Evolutionary conservation across 1,140 invertebrate genomes (phyloP), one percentile per base, ranked within the genome.

Genomic region (Vanessa atalanta): DNA sequence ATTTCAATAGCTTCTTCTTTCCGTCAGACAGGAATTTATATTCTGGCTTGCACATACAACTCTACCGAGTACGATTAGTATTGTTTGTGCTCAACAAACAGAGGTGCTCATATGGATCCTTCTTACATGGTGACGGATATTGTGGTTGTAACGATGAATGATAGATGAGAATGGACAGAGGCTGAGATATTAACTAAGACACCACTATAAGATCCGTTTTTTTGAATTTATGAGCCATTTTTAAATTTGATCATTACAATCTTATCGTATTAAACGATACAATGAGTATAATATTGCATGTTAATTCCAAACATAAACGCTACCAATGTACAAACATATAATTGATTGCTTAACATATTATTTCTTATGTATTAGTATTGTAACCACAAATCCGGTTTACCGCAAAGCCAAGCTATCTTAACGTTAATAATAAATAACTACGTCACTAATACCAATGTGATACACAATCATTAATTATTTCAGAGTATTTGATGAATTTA

Each of bases 151-250:
- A 90, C 0, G 97, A 96, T 1, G 97, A 96, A 93, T 99, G 98
- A 83, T 98, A 96, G 0, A 99, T 98, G 83, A 98, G 98, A 64
- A 99, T 98, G 4, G 97, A 98, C 2, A 99, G 93, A 0, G 98
- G 98, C 92, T 99, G 98, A 4, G 97, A 98, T 65, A 99, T 98
- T 48, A 98, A 90, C 91, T 99, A 98, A 0, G 97, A 98, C 3
- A 99, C 97, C 1, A 99, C 97, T 0, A 96, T 97, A 85, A 98
- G 97, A 91, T 99, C 98, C 14, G 95, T 94, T 4, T 98, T 98
- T 75, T 95, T 95, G 88, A 97, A 99, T 88, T 99, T 99, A 86
- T 98, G 96, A 0, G 97, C 97, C 0, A 31, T 4, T 31, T 31
- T 31, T 31, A 31, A 31, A 31, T 31, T 4, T 31, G 37, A 43